Conservation (phyloP, 2,113 vertebrate genomes). For the Microcebus tavaratra region DNA sequence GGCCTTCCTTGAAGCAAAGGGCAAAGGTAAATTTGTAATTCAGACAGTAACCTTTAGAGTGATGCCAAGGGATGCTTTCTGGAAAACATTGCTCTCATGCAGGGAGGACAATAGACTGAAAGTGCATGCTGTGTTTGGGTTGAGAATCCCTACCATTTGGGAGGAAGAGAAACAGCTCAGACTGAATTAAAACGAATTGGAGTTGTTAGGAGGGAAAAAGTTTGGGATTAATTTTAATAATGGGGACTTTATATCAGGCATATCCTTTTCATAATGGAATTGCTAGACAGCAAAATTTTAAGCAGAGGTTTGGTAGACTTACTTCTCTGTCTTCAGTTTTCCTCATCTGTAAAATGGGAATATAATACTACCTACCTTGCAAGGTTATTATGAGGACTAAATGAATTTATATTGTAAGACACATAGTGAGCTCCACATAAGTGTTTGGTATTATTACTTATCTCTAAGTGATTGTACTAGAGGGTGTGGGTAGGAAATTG, state of each 20-base stretch:
- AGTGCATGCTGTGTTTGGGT: background rate
- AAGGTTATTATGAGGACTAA: background rate
- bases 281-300: background rate
- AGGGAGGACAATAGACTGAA: background rate
- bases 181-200: background rate
- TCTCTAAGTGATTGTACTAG: background rate
- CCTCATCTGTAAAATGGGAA: background rate
- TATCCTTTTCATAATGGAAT: background rate
- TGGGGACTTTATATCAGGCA: background rate
- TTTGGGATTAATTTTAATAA: background rate
- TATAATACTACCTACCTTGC: background rate
- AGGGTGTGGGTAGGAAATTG: background rate
- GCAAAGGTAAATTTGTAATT: constrained; percentile 60
- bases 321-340: background rate
- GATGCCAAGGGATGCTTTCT: constrained; percentile 30
- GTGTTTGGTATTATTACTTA: background rate
- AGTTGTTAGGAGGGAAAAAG: background rate
- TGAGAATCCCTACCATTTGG: background rate
- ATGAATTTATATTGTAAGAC: background rate
- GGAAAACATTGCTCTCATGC: background rate
- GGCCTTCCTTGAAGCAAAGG: constrained; percentile 51
- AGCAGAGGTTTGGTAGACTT: background rate
- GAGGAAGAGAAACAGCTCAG: constrained; percentile 19
- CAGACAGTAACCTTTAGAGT: constrained; percentile 57
- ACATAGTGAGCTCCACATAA: background rate